These are phyloP conservation scores for Pantherophis vulpinus DNA, from an alignment of 2,797 vertebrate species.

Conservation along the genomic window DNA sequence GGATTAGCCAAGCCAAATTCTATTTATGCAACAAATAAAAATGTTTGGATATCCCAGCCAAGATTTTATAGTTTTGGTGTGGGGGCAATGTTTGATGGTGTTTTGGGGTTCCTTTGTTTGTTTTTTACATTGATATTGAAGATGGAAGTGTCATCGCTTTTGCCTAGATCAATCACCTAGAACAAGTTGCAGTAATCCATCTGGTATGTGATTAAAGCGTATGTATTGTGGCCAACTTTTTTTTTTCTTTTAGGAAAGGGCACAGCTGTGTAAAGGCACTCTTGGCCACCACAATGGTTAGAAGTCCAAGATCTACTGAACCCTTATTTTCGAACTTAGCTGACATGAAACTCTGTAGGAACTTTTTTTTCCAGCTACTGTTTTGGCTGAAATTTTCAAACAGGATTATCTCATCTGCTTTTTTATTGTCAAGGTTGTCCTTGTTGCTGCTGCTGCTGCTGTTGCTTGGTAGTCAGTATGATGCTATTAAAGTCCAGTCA, in stretches of 20 bases:
- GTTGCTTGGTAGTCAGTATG: background rate
- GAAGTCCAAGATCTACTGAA: background rate
- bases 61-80: background rate
- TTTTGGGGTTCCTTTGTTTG: background rate
- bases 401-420: background rate
- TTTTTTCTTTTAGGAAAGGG: background rate
- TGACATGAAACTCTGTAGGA: background rate
- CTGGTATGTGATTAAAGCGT: background rate
- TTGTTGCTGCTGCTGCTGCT: background rate
- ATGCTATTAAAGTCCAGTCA: background rate
- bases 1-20: background rate
- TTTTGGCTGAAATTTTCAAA: background rate
- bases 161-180: background rate
- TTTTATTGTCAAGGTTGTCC: background rate
- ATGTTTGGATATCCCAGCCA: background rate
- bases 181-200: background rate
- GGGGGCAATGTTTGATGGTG: background rate
- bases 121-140: background rate
- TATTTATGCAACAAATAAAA: background rate
- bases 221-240: background rate
- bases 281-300: background rate
- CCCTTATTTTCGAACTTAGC: background rate
- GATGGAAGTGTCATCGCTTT: background rate
- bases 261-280: background rate
- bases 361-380: background rate